phyloP scores from a whole-genome alignment of 2,888 invertebrate species.

The Caenorhabditis uteleia region DNA sequence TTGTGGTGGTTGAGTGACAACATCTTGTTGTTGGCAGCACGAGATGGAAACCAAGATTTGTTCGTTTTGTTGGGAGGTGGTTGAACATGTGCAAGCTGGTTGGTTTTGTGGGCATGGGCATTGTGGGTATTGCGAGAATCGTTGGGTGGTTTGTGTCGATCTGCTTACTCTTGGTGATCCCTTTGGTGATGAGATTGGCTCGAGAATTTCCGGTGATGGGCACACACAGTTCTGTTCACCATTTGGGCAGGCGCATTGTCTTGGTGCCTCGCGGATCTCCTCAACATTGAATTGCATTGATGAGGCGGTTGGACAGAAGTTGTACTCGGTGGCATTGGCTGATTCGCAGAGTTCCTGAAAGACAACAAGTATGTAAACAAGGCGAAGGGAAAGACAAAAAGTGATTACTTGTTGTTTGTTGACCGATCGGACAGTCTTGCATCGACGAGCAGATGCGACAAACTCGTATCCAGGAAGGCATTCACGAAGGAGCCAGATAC shows the following conservation, averaged over 20 bases:
- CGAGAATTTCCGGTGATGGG: slow-evolving; percentile 65
- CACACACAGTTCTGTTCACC: slow-evolving; percentile 65
- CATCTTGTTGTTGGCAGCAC: slow-evolving; percentile 45
- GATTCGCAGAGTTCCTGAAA: slow-evolving; percentile 59
- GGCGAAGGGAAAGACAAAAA: background rate
- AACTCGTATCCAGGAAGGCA: slow-evolving; percentile 67
- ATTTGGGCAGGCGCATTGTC: slow-evolving; percentile 65
- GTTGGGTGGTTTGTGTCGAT: slow-evolving; percentile 41
- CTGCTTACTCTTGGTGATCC: slow-evolving; percentile 35
- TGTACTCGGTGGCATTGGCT: slow-evolving; percentile 58
- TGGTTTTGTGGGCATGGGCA: slow-evolving; percentile 59
- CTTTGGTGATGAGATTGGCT: slow-evolving; percentile 55
- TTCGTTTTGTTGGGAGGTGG: slow-evolving; percentile 48
- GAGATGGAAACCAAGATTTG: slow-evolving; percentile 54
- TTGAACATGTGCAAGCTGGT: slow-evolving; percentile 54
- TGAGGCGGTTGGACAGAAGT: slow-evolving; percentile 62
- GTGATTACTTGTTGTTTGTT: slow-evolving; percentile 56
- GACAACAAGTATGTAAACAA: background rate
- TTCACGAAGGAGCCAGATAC: slow-evolving; percentile 66
- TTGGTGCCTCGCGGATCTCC: slow-evolving; percentile 62
- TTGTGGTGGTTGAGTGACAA: slow-evolving; percentile 39
- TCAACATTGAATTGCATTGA: slow-evolving; percentile 59
- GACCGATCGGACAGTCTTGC: slow-evolving; percentile 64
- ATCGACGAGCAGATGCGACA: slow-evolving; percentile 63
- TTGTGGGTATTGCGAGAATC: slow-evolving; percentile 55